phyloP scores from a whole-genome alignment of 2,888 invertebrate species.

The Diaprepes abbreviatus region DNA sequence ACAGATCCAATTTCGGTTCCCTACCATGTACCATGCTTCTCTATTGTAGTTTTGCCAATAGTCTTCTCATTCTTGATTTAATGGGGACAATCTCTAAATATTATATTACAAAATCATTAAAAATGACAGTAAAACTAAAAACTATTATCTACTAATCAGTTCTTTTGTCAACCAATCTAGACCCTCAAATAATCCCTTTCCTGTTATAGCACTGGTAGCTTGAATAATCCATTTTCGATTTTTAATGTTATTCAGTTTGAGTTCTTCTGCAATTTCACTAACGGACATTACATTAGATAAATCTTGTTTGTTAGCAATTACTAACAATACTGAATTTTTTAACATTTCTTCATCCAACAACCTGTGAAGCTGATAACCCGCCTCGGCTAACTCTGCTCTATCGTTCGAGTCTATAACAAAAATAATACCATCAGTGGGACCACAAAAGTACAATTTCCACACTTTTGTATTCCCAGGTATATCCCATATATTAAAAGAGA shows the following conservation, averaged over 20 bases:
- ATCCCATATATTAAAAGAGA: conserved; percentile 99
- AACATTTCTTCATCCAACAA: conserved; percentile 93
- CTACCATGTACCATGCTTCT: too few relatives aligned
- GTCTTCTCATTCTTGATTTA: too few relatives aligned
- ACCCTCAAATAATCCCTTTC: conserved; percentile 95
- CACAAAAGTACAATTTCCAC: conserved; percentile 99
- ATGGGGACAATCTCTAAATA: background rate
- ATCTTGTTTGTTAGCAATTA: conserved; percentile 99
- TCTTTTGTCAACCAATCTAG: conserved; percentile 97
- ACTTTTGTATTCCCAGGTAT: conserved; percentile 98
- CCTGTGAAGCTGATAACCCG: conserved; percentile 73
- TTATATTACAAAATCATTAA: background rate
- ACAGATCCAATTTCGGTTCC: too few relatives aligned
- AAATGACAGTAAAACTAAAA: conserved; percentile 11
- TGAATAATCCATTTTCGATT: conserved; percentile 95
- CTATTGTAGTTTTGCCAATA: too few relatives aligned
- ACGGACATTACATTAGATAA: conserved; percentile 96
- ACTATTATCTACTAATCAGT: conserved; percentile 66
- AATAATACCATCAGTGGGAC: conserved; percentile 96
- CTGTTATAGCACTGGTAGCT: conserved; percentile 95
- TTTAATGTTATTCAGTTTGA: conserved; percentile 87
- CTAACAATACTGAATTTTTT: conserved; percentile 90
- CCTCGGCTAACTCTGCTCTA: conserved; percentile 93
- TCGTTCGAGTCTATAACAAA: conserved; percentile 99
- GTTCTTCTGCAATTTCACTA: conserved; percentile 93